Base-by-base conservation (phyloP, 2,888 invertebrate species). In the Phyllotreta cruciferae region DNA sequence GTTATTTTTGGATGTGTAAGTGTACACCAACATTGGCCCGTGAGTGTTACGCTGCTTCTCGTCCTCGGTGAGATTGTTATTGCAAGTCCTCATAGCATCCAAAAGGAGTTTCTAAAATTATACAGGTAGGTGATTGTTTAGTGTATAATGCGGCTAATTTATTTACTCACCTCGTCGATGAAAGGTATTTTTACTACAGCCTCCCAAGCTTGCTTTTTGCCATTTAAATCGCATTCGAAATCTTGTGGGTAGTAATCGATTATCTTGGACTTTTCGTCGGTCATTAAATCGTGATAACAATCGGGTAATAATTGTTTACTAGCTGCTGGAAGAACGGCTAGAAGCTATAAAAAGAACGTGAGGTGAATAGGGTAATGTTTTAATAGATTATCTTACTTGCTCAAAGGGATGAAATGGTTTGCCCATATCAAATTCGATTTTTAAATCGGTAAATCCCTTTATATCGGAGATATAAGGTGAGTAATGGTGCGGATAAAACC, bases 401-500 rank as follows among this genome's bases (percentile, higher is more conserved):
- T 96, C 90, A 80, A 95, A 98, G 0, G 98, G 97, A 69, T 90
- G 84, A 80, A 98, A 98, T 0, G 98, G 98, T 70, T 85, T 86
- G 1, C 92, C 94, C 68, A 92, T 78, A 8, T 95, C 92, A 78
- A 93, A 97, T 36, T 89, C 85, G n/a, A 98, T 84, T 73, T 90
- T 85, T 38, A 80, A 72, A 71, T 79, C 83, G 69, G 87, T 85
- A 77, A 98, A 96, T 62, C 90, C 88, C 73, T 87, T 89, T 38
- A 98, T 87, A 79, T 98, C 98, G 2, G 97, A 97, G 71, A 97
- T 92, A 78, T 91, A 98, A 0, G 98, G 98, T 0, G 98, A 93
- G 81, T 98, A 99, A 81, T 99, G 98, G 77, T 94, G 93, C 0
- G 97, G 96, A 81, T 97, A 99, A 82, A 87, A 98, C 98, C 98